Base-by-base conservation (phyloP, 2,888 invertebrate genomes). In the Xanthia icteritia region DNA sequence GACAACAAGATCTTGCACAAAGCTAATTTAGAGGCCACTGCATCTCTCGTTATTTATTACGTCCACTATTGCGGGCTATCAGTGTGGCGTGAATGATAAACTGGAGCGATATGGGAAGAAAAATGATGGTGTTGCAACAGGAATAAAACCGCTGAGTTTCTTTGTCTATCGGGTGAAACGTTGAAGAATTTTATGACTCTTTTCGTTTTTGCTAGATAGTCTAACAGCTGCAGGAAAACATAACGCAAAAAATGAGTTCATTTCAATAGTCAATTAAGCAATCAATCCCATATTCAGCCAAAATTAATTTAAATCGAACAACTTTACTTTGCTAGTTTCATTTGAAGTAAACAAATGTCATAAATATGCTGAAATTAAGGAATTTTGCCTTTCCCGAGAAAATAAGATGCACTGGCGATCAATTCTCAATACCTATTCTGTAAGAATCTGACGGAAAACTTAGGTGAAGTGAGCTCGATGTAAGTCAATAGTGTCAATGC, bases 1-100 rank as follows among this genome's bases (percentile, higher is more conserved):
- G 85, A 87, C 81, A 82, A 58, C 67, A 82, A 82, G 84, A 85
- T 83, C 83, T 77, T 73, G 83, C 82, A 81, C 86, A 89, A 88
- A 91, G 91, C 92, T 93, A 92, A 92, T 93, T 93, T 91, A 91
- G 89, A 88, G 89, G 90, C 86, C 85, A 89, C 90, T 91, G 93
- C 92, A 91, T 88, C 90, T 88, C 89, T 89, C 82, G 88, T 92
- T 92, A 93, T 93, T 93, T 92, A 93, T 92, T 89, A 88, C 91
- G 88, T 81, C 86, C 89, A 90, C 89, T 90, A 91, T 91, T 91
- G 92, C 91, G 90, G 84, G 85, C 75, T 76, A 61, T 73, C 23
- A 70, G 73, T 63, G 61, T 75, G 82, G 79, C n/a, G 42, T 79
- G 77, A 86, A 86, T 67, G 61, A 88, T 64, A 66, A 73, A 86